phyloP scores from a whole-genome alignment of 2,888 invertebrate genomes.

The Megalurothrips usitatus region DNA sequence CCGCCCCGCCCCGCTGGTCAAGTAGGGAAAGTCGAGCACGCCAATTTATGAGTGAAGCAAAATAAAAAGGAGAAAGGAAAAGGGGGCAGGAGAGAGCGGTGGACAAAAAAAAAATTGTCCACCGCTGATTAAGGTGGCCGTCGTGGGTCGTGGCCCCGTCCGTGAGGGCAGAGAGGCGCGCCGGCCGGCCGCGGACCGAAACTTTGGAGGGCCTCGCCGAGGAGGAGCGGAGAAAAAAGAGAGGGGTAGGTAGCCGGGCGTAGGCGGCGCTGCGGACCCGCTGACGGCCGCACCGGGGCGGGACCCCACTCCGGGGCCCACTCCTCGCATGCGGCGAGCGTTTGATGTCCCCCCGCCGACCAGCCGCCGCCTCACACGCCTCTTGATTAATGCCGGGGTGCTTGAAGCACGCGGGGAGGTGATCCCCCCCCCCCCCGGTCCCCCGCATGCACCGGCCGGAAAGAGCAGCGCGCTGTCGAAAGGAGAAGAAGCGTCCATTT shows the following conservation, averaged over 20 bases:
- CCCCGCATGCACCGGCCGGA: too few species aligned
- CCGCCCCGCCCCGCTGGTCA: neutral
- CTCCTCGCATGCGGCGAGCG: neutral
- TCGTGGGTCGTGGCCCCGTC: neutral
- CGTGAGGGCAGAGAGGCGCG: neutral
- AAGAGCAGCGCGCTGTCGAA: too few species aligned
- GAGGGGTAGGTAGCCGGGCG: neutral
- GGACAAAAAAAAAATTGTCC: conserved; percentile 3
- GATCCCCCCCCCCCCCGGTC: too few species aligned
- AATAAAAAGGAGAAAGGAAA: neutral
- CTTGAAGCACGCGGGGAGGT: too few species aligned
- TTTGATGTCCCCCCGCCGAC: neutral
- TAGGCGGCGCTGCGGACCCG: too few species aligned
- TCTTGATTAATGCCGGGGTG: neutral
- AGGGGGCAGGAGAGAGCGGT: too few species aligned
- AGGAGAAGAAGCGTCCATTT: too few species aligned
- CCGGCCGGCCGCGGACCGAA: neutral
- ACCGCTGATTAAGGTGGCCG: neutral
- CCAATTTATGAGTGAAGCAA: conserved; percentile 11
- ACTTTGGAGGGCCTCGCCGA: neutral
- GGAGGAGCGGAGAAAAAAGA: neutral
- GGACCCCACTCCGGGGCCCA: too few species aligned
- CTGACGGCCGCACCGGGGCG: too few species aligned
- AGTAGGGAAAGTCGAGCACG: neutral
- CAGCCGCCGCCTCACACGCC: neutral